These are phyloP conservation scores for Habroteleia sp. DNA, from an alignment of 2,888 invertebrate genomes.

Conservation along the genomic window DNA sequence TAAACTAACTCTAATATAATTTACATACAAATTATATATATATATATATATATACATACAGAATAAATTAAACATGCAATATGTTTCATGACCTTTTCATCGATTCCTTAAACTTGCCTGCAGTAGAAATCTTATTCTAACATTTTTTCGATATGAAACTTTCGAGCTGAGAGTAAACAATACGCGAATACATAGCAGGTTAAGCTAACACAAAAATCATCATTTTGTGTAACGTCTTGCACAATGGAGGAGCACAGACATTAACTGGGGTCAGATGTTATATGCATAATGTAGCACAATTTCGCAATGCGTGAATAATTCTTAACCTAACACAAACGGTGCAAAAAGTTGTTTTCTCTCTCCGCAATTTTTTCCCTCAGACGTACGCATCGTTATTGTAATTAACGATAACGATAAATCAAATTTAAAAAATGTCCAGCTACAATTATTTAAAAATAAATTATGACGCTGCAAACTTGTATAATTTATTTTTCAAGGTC, in stretches of 20 bases:
- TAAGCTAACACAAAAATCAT: constrained; percentile 1
- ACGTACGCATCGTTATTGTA: constrained; percentile 6
- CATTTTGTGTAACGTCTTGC: constrained; percentile 26
- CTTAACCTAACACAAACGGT: constrained; percentile 1
- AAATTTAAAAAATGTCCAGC: constrained; percentile 1
- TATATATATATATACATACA: too few relatives aligned
- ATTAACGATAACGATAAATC: constrained; percentile 2
- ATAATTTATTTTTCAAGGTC: constrained; percentile 2
- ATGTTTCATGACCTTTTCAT: too few relatives aligned
- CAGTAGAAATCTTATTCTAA: too few relatives aligned
- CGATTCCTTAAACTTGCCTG: too few relatives aligned
- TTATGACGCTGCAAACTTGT: background rate
- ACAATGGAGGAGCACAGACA: constrained; percentile 15
- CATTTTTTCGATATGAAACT: too few relatives aligned
- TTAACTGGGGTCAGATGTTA: constrained; percentile 34
- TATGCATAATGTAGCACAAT: constrained; percentile 33
- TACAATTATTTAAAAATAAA: background rate
- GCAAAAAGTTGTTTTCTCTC: too few relatives aligned
- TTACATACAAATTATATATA: too few relatives aligned
- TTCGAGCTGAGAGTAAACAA: constrained; percentile 17
- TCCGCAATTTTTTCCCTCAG: background rate
- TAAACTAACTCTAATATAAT: too few relatives aligned
- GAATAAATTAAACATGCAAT: too few relatives aligned
- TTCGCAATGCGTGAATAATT: constrained; percentile 27
- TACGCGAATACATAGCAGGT: background rate